Evolutionary conservation across 2,797 vertebrate genomes (phyloP).

Genomic region (Catostomus latipinnis): DNA sequence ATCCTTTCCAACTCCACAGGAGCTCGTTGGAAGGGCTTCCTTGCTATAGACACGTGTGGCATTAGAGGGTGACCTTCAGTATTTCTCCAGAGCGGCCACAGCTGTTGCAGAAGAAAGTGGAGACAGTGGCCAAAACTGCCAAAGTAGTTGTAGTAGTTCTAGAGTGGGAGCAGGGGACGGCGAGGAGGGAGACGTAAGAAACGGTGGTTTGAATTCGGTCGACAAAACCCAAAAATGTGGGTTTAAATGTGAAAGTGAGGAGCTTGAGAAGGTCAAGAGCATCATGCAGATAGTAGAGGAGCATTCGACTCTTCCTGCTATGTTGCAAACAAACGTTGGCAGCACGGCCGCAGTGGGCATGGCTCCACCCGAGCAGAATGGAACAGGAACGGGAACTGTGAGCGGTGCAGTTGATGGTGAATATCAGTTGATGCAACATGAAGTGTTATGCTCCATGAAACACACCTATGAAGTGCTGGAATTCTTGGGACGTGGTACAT

Average conservation of each 20-base stretch:
- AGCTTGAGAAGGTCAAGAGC: slow-evolving; percentile 79
- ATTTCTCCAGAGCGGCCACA: not conserved
- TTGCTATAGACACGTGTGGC: slow-evolving; percentile 63
- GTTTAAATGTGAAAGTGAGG: slow-evolving; percentile 86
- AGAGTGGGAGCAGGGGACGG: slow-evolving; percentile 9
- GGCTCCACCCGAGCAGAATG: slow-evolving; percentile 79
- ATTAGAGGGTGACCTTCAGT: slow-evolving; percentile 10
- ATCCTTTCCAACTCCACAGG: slow-evolving; percentile 76
- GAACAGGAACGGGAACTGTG: slow-evolving; percentile 58
- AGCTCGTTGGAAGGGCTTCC: slow-evolving; percentile 38
- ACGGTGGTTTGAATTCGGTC: slow-evolving; percentile 70
- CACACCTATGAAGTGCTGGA: slow-evolving; percentile 95
- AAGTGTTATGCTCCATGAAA: slow-evolving; percentile 93
- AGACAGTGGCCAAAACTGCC: slow-evolving; percentile 57
- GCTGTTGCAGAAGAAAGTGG: slow-evolving; percentile 55
- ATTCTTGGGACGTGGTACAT: slow-evolving; percentile 95
- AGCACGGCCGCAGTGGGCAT: slow-evolving; percentile 77
- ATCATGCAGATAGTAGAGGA: slow-evolving; percentile 97
- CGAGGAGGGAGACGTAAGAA: slow-evolving; percentile 47
- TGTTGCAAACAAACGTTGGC: slow-evolving; percentile 88
- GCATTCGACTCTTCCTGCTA: slow-evolving; percentile 86
- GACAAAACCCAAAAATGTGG: slow-evolving; percentile 87
- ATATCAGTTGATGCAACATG: slow-evolving; percentile 95
- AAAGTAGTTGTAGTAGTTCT: slow-evolving; percentile 29
- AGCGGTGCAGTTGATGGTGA: slow-evolving; percentile 83